Conservation (phyloP, 2,113 vertebrate genomes). For the Tringa solitaria region DNA sequence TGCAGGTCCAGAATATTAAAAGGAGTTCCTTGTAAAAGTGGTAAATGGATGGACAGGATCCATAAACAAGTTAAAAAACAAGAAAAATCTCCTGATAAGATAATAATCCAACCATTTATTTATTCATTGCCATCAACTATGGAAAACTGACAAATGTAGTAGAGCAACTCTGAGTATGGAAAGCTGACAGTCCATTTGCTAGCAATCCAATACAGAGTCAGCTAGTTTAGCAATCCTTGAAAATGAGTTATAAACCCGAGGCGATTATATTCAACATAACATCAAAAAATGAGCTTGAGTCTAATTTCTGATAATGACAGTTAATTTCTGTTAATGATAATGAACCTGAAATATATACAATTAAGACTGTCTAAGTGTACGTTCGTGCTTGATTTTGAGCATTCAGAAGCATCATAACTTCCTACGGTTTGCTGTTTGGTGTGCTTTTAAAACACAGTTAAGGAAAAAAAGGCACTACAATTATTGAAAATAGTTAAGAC, state of each 20-base stretch:
- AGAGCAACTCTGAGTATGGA: not conserved
- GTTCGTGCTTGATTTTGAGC: not conserved
- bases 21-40: not conserved
- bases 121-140: not conserved
- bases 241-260: rapidly evolving
- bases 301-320: not conserved
- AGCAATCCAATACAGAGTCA: not conserved
- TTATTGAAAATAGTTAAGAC: not conserved
- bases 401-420: not conserved
- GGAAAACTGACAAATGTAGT: not conserved
- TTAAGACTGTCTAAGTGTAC: not conserved
- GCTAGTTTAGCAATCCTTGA: not conserved
- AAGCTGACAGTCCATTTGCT: not conserved
- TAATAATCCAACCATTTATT: not conserved
- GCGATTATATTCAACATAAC: not conserved
- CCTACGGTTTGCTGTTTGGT: not conserved
- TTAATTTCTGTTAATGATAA: too few relatives aligned
- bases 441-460: not conserved
- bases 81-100: not conserved
- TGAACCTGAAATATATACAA: not conserved
- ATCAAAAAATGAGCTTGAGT: not conserved
- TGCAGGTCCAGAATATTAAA: not conserved
- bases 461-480: not conserved
- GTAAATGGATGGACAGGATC: not conserved
- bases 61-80: not conserved